Conservation (phyloP, 2,888 invertebrate genomes). For the Epinotia brunnichana region DNA sequence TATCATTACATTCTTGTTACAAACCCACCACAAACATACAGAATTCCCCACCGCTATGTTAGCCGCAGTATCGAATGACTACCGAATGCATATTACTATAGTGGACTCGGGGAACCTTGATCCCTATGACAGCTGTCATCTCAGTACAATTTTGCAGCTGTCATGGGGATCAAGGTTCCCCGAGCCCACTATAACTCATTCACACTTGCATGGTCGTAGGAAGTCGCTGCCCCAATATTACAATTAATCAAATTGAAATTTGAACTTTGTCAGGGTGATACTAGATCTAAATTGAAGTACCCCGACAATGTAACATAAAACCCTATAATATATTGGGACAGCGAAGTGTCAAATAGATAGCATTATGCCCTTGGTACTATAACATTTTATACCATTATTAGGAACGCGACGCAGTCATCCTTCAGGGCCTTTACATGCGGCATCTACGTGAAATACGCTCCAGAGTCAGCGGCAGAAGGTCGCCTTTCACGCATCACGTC, state of each 20-base stretch:
- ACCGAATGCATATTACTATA: background rate
- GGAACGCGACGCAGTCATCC: conserved; percentile 32
- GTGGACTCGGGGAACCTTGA: too few species aligned
- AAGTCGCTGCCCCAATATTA: too few species aligned
- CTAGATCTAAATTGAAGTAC: too few species aligned
- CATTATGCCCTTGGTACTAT: background rate
- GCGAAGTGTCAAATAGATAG: background rate
- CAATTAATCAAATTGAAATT: too few species aligned
- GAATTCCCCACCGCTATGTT: background rate
- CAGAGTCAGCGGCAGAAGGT: background rate
- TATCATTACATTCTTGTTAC: background rate
- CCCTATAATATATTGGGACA: too few species aligned
- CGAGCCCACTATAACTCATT: too few species aligned
- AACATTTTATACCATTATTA: background rate
- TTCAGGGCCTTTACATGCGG: background rate
- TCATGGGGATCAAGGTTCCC: too few species aligned
- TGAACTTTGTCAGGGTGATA: too few species aligned
- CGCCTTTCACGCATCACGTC: background rate
- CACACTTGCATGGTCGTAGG: background rate
- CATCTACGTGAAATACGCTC: background rate
- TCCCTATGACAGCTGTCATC: too few species aligned
- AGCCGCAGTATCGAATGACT: background rate
- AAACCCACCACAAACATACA: background rate
- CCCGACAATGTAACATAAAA: too few species aligned
- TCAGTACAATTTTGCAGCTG: too few species aligned